These are phyloP conservation scores for Augochlora pura DNA, from an alignment of 1,140 invertebrate species.

Conservation along the genomic window DNA sequence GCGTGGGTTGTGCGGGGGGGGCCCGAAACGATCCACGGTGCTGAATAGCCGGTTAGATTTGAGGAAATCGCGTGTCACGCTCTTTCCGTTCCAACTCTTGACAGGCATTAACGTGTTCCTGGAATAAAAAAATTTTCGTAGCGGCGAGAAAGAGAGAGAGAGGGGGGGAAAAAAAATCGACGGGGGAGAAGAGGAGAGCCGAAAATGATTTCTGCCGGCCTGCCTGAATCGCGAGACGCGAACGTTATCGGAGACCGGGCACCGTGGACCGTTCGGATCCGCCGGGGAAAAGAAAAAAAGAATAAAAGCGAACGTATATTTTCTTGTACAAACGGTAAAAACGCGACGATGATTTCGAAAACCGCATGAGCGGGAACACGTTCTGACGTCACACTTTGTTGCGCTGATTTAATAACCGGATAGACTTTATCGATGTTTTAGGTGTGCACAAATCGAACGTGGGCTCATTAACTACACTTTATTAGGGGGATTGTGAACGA, in stretches of 20 bases:
- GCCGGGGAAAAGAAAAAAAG: not conserved
- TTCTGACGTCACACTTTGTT: slow-evolving; percentile 17
- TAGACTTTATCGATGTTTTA: slow-evolving; percentile 19
- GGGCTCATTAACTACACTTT: slow-evolving; percentile 6
- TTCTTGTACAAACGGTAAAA: slow-evolving; percentile 3
- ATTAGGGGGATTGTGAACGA: slow-evolving; percentile 4
- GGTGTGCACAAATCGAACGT: not conserved
- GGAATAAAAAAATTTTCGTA: slow-evolving; percentile 29
- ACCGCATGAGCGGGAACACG: not conserved
- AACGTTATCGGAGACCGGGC: not conserved
- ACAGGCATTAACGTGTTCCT: slow-evolving; percentile 40
- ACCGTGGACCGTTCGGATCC: slow-evolving; percentile 4
- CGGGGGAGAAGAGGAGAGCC: no score
- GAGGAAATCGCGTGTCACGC: slow-evolving; percentile 27
- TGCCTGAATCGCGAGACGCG: slow-evolving; percentile 1
- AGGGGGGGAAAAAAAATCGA: not conserved
- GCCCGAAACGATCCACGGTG: slow-evolving; percentile 21
- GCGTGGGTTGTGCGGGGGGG: slow-evolving; percentile 23
- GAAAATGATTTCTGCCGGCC: not conserved
- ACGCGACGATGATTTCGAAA: slow-evolving; percentile 30
- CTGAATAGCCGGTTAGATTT: slow-evolving; percentile 1
- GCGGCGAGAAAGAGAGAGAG: not conserved
- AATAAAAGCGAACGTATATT: not conserved
- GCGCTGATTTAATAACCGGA: slow-evolving; percentile 11
- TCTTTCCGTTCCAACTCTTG: slow-evolving; percentile 9